Base-by-base conservation (phyloP, 2,797 vertebrate species). In the Amniataba percoides region DNA sequence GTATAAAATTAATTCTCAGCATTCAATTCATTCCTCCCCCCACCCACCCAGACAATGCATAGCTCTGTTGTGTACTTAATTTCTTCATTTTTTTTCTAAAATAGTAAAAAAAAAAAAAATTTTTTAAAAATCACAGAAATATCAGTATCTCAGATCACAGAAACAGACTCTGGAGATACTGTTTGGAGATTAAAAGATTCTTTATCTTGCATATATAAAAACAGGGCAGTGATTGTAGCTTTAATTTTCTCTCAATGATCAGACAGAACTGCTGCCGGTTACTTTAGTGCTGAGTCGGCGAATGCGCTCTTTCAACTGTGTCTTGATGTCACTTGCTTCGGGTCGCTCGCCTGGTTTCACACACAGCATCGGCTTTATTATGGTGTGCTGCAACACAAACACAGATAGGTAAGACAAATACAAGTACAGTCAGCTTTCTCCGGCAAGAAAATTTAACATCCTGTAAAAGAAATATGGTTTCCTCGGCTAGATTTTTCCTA, bases 291-390 rank as follows among this genome's bases (percentile, higher is more conserved):
- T 21, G 12, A 27, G 16, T 36, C 0, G 45, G 9, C 4, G 19
- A 43, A 3, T 5, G 49, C n/a, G 25, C 12, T 66, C 1, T 2
- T 68, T 34, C 67, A 94, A 49, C 1, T 68, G 10, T 7, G 1
- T 9, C 56, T 72, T 67, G 4, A 94, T 27, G 0, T 69, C 0
- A 1, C 27, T 21, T 18, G 92, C 93, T 15, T 91, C 87, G 18
- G 89, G 93, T 69, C 91, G 74, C 6, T 74, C 18, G 42, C 76
- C 40, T 62, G 93, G 88, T 0, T 72, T 56, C 18, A 2, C 5
- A 71, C 34, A 36, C 80, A 94, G 83, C 93, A 92, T 92, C 10
- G 13, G 39, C 15, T 49, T 4, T 16, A 94, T 91, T 13, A 88
- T 62, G n/a, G 31, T 59, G 53, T 72, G 23, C 93, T 94, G 55